A percentile compares a stretch with the other conserved stretches of the same genome.
phyloP scores from a whole-genome alignment of 1,140 invertebrate species.

The Dreissena polymorpha region DNA sequence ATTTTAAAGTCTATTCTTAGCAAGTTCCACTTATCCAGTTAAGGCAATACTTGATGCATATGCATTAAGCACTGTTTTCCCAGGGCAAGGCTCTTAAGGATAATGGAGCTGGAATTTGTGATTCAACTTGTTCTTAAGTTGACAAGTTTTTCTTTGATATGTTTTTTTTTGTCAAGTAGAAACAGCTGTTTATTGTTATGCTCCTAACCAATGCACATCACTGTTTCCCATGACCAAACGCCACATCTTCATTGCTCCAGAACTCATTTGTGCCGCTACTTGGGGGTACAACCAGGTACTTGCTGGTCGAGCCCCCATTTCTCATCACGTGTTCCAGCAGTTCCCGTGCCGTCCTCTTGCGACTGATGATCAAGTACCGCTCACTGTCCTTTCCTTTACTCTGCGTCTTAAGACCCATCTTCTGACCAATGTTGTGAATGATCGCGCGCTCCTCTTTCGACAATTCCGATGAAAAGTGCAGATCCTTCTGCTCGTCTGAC shows the following conservation, averaged over 20 bases:
- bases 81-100: too few relatives aligned
- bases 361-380: conserved; percentile 80
- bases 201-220: background rate
- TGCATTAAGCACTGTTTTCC: too few relatives aligned
- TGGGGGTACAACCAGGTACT: conserved; percentile 79
- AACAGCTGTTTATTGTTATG: too few relatives aligned
- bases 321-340: conserved; percentile 75
- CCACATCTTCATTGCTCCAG: conserved; percentile 12
- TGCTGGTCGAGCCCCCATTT: conserved; percentile 76
- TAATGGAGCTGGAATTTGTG: too few relatives aligned
- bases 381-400: conserved; percentile 82
- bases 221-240: conserved; percentile 37
- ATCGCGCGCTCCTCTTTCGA: conserved; percentile 85
- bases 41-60: too few relatives aligned
- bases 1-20: too few relatives aligned
- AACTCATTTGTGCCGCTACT: conserved; percentile 25
- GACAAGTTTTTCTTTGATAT: too few relatives aligned
- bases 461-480: conserved; percentile 87
- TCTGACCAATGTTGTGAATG: conserved; percentile 82
- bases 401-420: conserved; percentile 81
- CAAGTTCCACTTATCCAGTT: too few relatives aligned
- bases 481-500: conserved; percentile 78
- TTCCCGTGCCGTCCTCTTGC: conserved; percentile 77
- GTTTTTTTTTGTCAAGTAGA: too few relatives aligned
- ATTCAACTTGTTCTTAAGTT: too few relatives aligned